phyloP scores from a whole-genome alignment of 2,888 invertebrate genomes.

The Aphidius colemani region DNA sequence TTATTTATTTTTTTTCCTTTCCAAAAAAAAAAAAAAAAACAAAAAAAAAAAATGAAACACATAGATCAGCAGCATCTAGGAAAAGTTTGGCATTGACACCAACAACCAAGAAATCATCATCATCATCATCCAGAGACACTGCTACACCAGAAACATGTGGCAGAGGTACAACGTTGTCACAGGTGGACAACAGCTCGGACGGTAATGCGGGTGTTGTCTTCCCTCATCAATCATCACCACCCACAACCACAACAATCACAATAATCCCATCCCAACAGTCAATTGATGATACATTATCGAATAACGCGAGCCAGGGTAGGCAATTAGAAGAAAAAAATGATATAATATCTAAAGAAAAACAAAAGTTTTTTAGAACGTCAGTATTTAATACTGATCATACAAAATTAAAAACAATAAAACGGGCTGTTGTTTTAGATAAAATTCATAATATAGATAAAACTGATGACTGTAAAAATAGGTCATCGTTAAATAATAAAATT shows the following conservation, averaged over 20 bases:
- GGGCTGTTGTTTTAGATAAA: constrained; percentile 43
- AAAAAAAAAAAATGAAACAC: background rate
- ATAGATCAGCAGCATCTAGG: constrained; percentile 53
- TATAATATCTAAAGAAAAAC: constrained; percentile 84
- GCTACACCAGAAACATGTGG: constrained; percentile 24
- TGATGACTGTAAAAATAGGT: constrained; percentile 18
- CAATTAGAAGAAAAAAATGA: constrained; percentile 69
- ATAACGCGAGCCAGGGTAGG: constrained; percentile 60
- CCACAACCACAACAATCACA: constrained; percentile 39
- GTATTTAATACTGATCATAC: constrained; percentile 73
- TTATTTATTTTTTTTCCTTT: background rate
- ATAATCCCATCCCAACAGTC: constrained; percentile 38
- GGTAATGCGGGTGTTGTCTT: constrained; percentile 62
- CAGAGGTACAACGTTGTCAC: constrained; percentile 45
- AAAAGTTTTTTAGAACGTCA: constrained; percentile 82
- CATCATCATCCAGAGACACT: constrained; percentile 22
- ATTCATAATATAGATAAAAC: background rate
- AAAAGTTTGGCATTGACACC: constrained; percentile 39
- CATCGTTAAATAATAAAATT: constrained; percentile 23
- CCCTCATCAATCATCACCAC: constrained; percentile 57
- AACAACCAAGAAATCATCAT: constrained; percentile 23
- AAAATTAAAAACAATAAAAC: constrained; percentile 49
- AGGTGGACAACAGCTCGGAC: constrained; percentile 61
- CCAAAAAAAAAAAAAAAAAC: background rate
- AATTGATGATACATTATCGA: constrained; percentile 38